Conservation (phyloP, 1,140 invertebrate genomes). For the Drosophila nannoptera region DNA sequence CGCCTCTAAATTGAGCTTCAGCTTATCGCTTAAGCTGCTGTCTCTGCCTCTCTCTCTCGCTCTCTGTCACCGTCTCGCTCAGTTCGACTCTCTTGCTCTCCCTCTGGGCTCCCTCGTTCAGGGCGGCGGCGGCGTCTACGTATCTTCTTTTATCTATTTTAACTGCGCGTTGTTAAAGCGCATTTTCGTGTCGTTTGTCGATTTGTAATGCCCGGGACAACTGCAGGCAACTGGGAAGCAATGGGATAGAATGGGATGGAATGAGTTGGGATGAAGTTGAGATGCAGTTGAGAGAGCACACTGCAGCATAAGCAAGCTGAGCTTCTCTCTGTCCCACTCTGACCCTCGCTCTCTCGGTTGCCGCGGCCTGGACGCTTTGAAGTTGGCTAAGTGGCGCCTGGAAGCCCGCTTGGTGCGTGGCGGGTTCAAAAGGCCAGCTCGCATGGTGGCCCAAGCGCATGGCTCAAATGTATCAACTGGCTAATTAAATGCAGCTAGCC, state of each 20-base stretch:
- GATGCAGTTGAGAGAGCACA: slow-evolving; percentile 13
- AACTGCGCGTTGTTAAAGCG: slow-evolving; percentile 77
- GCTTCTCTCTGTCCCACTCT: background rate
- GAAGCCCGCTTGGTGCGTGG: slow-evolving; percentile 29
- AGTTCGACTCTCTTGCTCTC: background rate
- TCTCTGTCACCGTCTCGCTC: background rate
- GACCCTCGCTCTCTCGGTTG: background rate
- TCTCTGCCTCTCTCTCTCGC: background rate
- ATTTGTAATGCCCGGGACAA: slow-evolving; percentile 70
- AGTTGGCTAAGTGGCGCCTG: slow-evolving; percentile 73
- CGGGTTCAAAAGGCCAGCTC: slow-evolving; percentile 69
- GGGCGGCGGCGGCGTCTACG: slow-evolving; percentile 56
- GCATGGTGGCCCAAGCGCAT: slow-evolving; percentile 55
- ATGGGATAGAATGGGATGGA: too few species aligned
- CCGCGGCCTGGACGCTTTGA: slow-evolving; percentile 60
- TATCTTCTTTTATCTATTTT: slow-evolving; percentile 79
- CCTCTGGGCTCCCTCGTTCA: slow-evolving; percentile 2
- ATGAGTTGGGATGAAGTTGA: background rate
- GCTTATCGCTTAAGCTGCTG: background rate
- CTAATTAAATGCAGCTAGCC: slow-evolving; percentile 64
- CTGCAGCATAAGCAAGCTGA: slow-evolving; percentile 13
- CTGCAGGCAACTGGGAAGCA: slow-evolving; percentile 50
- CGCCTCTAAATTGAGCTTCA: slow-evolving; percentile 5
- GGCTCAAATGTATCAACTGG: slow-evolving; percentile 41
- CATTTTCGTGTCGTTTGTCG: slow-evolving; percentile 79